Base-by-base conservation (phyloP, 2,113 vertebrate genomes). In the Psammodynastes pulverulentus region DNA sequence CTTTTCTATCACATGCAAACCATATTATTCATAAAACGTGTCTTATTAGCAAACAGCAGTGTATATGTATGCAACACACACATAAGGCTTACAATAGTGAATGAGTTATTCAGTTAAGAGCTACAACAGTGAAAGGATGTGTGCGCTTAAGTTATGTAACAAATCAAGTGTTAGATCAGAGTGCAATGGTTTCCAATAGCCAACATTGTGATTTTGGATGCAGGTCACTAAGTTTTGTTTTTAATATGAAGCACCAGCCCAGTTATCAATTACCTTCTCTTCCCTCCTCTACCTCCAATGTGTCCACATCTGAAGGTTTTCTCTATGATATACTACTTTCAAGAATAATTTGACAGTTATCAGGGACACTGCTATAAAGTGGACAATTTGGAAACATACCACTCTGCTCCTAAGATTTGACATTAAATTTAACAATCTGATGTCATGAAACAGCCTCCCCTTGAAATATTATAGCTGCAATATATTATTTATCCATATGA, bases 31-130 rank as follows among this genome's bases (percentile, higher is more conserved):
- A 84, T 26, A 88, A 91, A 34, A 92, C 92, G 89, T 89, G 92
- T 88, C 87, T 95, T 43, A 48, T 94, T 93, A 52, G 91, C 54
- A 96, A 94, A 94, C 92, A 92, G 84, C 88, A 95, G 89, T 24
- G 53, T 56, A 2, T 26, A 26, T 24, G 54, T 26, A 58, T 58
- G 54, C 54, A 58, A 58, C 23, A 56, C 19, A 54, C 21, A 56
- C 21, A 56, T 58, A 58, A 58, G 54, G 54, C 54, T 58, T 58
- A 53, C 4, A 93, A 94, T 94, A 91, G 23, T 95, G 93, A 95
- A 96, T 72, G 87, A 52, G 26, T n/a, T 53, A 79, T 24, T 49
- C 24, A 79, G 3, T 72, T 88, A 52, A 5, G 17, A 29, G 10
- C 43, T 43, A 85, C 21, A 58, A 45, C 43, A 89, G 67, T 26